A percentile compares a stretch with the other conserved stretches of the same genome.
phyloP scores from a whole-genome alignment of 2,888 invertebrate genomes.

The Leucozona laternaria region DNA sequence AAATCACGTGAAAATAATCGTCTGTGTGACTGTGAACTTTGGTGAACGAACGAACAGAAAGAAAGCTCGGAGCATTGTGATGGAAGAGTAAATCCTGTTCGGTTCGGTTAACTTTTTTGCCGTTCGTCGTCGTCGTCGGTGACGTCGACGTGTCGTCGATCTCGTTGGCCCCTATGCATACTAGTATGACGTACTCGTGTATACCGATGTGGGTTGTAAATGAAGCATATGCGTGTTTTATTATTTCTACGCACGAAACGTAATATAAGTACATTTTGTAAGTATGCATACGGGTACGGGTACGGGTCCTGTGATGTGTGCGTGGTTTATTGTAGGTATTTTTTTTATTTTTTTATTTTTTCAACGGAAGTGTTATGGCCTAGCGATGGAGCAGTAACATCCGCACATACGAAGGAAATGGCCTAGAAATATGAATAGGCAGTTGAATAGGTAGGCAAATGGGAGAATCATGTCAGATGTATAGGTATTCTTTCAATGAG shows the following conservation, averaged over 20 bases:
- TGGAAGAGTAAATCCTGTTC: conserved; percentile 36
- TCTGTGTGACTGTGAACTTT: conserved; percentile 63
- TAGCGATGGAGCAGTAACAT: conserved; percentile 47
- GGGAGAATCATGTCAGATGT: conserved; percentile 47
- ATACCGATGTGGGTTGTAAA: conserved; percentile 45
- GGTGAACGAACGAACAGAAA: conserved; percentile 1
- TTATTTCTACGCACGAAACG: conserved; percentile 66
- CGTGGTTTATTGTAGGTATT: conserved; percentile 43
- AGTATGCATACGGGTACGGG: not conserved
- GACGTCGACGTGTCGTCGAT: not conserved
- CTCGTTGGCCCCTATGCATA: not conserved
- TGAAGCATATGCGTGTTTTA: conserved; percentile 70
- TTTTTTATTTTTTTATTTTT: conserved; percentile 20
- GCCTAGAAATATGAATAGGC: conserved; percentile 67
- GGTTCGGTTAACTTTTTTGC: conserved; percentile 31
- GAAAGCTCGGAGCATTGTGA: conserved; percentile 33
- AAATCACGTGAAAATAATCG: conserved; percentile 75
- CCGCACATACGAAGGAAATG: conserved; percentile 52
- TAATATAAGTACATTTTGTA: not conserved
- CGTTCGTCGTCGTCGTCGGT: not conserved
- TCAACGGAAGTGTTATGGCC: conserved; percentile 54
- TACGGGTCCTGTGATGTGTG: conserved; percentile 18
- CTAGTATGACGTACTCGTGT: not conserved
- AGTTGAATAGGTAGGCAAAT: conserved; percentile 55
- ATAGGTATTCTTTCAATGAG: conserved; percentile 16